Evolutionary conservation across 2,113 vertebrate genomes (phyloP).

Genomic region (Periophthalmodon schlosseri): DNA sequence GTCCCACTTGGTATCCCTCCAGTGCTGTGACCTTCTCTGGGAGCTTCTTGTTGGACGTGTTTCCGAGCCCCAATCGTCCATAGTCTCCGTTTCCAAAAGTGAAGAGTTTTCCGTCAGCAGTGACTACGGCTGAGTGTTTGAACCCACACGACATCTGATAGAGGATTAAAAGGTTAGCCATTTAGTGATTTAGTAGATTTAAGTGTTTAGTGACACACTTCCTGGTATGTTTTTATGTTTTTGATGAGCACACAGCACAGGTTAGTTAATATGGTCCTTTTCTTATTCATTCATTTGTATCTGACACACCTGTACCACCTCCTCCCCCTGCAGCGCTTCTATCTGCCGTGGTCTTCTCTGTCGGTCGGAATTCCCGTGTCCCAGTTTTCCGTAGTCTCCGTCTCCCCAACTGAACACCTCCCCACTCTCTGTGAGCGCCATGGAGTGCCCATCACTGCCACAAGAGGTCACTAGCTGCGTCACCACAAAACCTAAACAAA

Average conservation of each 20-base stretch:
- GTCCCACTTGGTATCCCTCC: constrained; percentile 78
- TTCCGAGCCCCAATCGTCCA: constrained; percentile 80
- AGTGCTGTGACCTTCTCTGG: constrained; percentile 81
- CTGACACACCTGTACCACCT: constrained; percentile 78
- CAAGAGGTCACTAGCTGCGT: constrained; percentile 82
- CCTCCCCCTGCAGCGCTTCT: constrained; percentile 82
- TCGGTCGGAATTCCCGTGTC: constrained; percentile 82
- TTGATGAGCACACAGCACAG: too few species aligned
- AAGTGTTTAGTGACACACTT: too few species aligned
- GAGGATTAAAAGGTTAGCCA: background rate
- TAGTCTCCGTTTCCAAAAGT: constrained; percentile 83
- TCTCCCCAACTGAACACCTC: constrained; percentile 86
- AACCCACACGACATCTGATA: constrained; percentile 81
- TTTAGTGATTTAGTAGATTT: too few species aligned
- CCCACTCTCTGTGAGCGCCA: constrained; percentile 83
- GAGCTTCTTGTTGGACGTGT: constrained; percentile 83
- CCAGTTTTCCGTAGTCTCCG: constrained; percentile 83
- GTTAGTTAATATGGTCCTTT: background rate
- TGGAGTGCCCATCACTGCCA: constrained; percentile 82
- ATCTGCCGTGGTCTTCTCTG: constrained; percentile 82
- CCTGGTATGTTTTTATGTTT: too few species aligned
- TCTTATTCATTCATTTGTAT: background rate
- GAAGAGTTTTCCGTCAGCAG: constrained; percentile 80
- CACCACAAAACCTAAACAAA: constrained; percentile 77
- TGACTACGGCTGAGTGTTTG: constrained; percentile 82